Base-by-base conservation (phyloP, 1,140 invertebrate species). In the Solenopsis invicta region DNA sequence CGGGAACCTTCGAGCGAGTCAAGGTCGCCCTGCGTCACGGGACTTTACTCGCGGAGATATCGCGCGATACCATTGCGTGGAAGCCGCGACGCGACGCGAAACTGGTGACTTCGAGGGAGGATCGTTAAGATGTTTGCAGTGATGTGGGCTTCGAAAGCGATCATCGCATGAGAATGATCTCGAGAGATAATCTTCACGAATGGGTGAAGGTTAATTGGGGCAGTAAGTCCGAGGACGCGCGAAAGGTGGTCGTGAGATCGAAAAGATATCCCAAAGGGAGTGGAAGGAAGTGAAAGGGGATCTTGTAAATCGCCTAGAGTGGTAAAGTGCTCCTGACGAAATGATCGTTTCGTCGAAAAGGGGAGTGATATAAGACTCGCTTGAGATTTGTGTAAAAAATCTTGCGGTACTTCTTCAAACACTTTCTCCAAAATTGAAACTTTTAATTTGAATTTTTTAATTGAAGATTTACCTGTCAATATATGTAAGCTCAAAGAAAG, bases 11-110 rank as follows among this genome's bases (percentile, higher is more conserved):
- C 67, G n/a, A 29, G 69, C 50, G 45, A 61, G 71, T 78, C 88
- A 89, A 89, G 88, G 88, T 89, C 88, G 52, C 66, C 34, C 62
- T 52, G 71, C 21, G 52, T 16, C 62, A 52, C 52, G 48, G 48
- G 37, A 37, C 21, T 18, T 21, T 37, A 18, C 8, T 21, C 48
- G 62, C 29, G 18, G 34, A n/a, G 45, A 21, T 52, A 52, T 54
- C 21, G n/a, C 29, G 41, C 37, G 61, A 13, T 12, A 54, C 1
- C n/a, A 18, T 59, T 71, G 52, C 21, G 66, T 4, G 10, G 24
- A 81, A 50, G 48, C 48, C 34, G 50, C 24, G 52, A 21, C 50
- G 62, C 9, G 75, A 48, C 24, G 48, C 4, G n/a, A 16, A 64
- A 64, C 4, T 41, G 8, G 16, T 64, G 59, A 48, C 8, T 69